Evolutionary conservation across 2,888 invertebrate species (phyloP), one percentile per base, ranked within the genome.

Genomic region (Watsonalla cultraria): DNA sequence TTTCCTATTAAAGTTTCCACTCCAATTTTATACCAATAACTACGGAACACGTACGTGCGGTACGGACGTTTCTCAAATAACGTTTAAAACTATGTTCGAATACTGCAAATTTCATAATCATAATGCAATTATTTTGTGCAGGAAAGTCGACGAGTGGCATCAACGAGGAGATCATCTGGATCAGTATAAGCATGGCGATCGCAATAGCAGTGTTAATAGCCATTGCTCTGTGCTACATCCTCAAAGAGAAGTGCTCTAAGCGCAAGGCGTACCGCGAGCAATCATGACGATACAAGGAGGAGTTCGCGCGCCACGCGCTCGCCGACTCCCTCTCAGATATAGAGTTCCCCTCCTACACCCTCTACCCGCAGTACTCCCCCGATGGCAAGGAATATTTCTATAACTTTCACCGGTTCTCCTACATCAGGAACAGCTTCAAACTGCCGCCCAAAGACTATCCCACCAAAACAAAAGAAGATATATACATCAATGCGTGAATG

Each of bases 101-200:
- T 46, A 46, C 24, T 24, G 15, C 2, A 46, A 6, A 24, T 24
- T 24, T 24, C 24, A 8, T 24, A 15, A 46, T 15, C 24, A 11
- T 14, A 9, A 24, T 24, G 24, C 14, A 42, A 47, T 46, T 53
- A 65, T 62, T 61, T 55, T 58, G 59, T 61, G n/a, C 92, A 96
- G 96, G 96, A 55, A 94, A 95, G 70, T 95, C 95, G 35, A 95
- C 95, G 74, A 95, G 95, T 70, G 96, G 96, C 56, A 95, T 96
- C 81, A 96, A 96, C 84, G 96, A 96, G 80, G 96, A 96, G 83
- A 96, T 96, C 66, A 96, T 96, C 77, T 96, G 96, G 96, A 95
- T 96, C 73, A 96, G 96, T 86, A 95, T 96, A 80, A 96, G 96
- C 53, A 96, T 96, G 96, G 95, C 95, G 42, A 94, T 96, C 61